phyloP scores from a whole-genome alignment of 2,113 vertebrate species.

The Mungos mungo region DNA sequence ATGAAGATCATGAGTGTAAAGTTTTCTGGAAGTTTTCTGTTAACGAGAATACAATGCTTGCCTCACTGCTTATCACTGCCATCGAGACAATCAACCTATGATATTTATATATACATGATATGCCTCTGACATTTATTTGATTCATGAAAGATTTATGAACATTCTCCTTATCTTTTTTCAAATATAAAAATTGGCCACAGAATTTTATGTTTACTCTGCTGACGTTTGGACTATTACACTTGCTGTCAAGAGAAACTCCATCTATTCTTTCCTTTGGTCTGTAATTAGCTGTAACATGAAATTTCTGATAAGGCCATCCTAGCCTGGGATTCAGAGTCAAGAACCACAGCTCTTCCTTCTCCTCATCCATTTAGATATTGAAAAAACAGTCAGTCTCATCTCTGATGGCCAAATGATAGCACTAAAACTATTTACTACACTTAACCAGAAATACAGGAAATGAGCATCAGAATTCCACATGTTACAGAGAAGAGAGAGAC shows the following conservation, averaged over 20 bases:
- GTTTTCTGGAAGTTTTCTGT: constrained; percentile 36
- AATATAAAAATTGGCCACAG: constrained; percentile 9
- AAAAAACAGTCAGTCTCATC: background rate
- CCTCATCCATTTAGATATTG: background rate
- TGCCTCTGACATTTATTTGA: background rate
- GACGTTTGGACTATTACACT: constrained; percentile 27
- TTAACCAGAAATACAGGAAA: background rate
- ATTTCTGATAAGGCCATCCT: constrained; percentile 35
- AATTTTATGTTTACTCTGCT: constrained; percentile 3
- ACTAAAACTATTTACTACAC: background rate
- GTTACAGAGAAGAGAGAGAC: background rate
- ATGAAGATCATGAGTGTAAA: background rate
- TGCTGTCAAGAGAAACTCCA: constrained; percentile 27
- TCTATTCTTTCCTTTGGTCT: background rate
- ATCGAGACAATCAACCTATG: constrained; percentile 23
- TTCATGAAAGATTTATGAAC: background rate
- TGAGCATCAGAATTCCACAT: constrained; percentile 34
- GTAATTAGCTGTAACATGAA: constrained; percentile 36
- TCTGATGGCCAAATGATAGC: background rate
- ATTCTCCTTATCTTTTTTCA: background rate
- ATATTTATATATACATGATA: background rate
- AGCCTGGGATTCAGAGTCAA: background rate
- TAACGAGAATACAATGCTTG: background rate
- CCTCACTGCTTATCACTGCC: background rate
- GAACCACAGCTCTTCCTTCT: background rate